These are phyloP conservation scores for Lepus timidus DNA, from an alignment of 2,113 vertebrate species.

Conservation along the genomic window DNA sequence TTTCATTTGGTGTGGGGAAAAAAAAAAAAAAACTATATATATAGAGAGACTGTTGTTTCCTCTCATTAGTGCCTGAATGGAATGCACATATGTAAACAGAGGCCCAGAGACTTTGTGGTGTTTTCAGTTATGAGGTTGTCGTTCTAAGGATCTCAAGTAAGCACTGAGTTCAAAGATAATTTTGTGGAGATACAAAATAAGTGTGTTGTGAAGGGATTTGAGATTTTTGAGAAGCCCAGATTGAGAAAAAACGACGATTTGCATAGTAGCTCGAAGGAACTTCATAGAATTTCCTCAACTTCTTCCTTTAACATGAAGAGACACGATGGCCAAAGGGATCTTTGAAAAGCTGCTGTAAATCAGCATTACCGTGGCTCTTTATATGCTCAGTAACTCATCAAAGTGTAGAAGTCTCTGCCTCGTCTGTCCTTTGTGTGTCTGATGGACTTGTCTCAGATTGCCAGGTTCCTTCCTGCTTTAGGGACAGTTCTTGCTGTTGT, in stretches of 20 bases:
- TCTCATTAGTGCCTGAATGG: neutral
- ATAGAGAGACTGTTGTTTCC: neutral
- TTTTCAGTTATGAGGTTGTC: neutral
- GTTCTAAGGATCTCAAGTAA: conserved; percentile 40
- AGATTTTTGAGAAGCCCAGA: neutral
- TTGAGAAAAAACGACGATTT: conserved; percentile 26
- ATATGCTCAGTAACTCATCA: neutral
- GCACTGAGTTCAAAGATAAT: neutral
- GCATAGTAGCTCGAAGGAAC: neutral
- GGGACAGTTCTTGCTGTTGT: neutral
- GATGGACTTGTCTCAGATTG: neutral
- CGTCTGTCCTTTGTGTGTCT: neutral
- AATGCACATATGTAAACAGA: neutral
- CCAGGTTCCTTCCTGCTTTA: neutral
- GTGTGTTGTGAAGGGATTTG: neutral
- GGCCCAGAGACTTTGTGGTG: neutral
- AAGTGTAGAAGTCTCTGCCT: neutral
- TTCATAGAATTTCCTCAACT: neutral
- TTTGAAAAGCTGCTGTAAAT: conserved; percentile 47
- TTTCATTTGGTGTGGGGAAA: neutral
- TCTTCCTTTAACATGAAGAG: conserved; percentile 16
- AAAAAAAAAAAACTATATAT: too few species aligned
- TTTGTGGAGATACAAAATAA: conserved; percentile 20
- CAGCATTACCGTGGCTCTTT: neutral
- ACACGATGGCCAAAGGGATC: neutral